Evolutionary conservation across 2,113 vertebrate species (phyloP).

Genomic region (Origma solitaria): DNA sequence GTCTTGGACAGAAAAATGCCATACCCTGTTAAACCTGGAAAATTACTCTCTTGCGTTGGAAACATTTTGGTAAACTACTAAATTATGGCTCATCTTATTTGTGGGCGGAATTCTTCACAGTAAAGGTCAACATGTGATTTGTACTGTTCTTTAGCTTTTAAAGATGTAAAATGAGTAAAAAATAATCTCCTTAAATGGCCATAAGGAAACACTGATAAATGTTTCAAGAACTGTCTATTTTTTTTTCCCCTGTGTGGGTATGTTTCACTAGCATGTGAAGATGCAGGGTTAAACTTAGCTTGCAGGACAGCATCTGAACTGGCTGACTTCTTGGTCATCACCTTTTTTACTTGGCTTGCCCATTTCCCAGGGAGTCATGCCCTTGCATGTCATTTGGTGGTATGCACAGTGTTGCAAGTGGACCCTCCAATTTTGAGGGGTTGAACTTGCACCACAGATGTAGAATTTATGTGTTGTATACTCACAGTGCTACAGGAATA

Average conservation of each 20-base stretch:
- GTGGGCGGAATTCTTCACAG: background rate
- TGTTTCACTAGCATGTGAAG: background rate
- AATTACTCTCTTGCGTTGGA: background rate
- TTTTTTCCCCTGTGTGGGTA: background rate
- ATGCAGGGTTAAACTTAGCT: background rate
- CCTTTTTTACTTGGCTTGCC: background rate
- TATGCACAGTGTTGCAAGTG: background rate
- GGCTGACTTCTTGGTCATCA: background rate
- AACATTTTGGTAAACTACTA: background rate
- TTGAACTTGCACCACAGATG: background rate
- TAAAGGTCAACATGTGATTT: background rate
- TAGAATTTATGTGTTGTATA: background rate
- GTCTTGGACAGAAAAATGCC: background rate
- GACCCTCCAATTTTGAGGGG: background rate
- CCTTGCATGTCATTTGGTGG: background rate
- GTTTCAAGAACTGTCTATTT: background rate
- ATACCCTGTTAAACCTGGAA: background rate
- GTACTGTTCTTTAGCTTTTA: background rate
- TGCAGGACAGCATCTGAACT: background rate
- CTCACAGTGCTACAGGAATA: background rate
- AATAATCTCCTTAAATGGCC: background rate
- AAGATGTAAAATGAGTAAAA: background rate
- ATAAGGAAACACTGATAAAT: background rate
- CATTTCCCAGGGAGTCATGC: background rate
- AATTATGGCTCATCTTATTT: background rate